phyloP scores from a whole-genome alignment of 2,113 vertebrate genomes.

The Himantopus leucocephalus region DNA sequence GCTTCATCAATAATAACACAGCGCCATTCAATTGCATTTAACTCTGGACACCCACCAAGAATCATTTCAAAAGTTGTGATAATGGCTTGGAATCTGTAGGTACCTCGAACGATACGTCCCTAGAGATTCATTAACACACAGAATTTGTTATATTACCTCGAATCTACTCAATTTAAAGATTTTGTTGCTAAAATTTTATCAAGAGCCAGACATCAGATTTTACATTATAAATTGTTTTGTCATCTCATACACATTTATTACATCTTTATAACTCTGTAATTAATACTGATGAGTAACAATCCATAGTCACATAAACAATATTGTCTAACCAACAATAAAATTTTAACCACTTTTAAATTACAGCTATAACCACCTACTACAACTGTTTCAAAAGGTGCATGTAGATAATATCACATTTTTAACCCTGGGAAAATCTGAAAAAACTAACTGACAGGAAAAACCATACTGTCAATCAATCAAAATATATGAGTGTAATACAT shows the following conservation, averaged over 20 bases:
- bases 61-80: conserved; percentile 99
- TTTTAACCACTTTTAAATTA: neutral
- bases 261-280: neutral
- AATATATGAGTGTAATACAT: neutral
- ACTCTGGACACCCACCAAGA: conserved; percentile 93
- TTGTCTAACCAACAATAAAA: neutral
- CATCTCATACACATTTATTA: neutral
- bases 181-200: neutral
- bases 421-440: neutral
- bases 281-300: neutral
- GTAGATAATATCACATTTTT: neutral
- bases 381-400: neutral
- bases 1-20: conserved; percentile 98
- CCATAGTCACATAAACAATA: neutral
- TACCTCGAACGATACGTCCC: conserved; percentile 88
- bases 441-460: neutral
- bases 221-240: neutral
- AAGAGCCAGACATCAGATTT: neutral
- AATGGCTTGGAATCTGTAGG: conserved; percentile 93
- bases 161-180: neutral
- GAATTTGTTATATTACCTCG: neutral
- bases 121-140: conserved; percentile 61
- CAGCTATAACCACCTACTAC: neutral
- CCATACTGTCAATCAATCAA: neutral
- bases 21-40: conserved; percentile 97